Percentiles rank a stretch among this genome's conserved stretches.
These are phyloP conservation scores for Heterodera schachtii DNA, from an alignment of 1,140 invertebrate species.

Conservation along the genomic window DNA sequence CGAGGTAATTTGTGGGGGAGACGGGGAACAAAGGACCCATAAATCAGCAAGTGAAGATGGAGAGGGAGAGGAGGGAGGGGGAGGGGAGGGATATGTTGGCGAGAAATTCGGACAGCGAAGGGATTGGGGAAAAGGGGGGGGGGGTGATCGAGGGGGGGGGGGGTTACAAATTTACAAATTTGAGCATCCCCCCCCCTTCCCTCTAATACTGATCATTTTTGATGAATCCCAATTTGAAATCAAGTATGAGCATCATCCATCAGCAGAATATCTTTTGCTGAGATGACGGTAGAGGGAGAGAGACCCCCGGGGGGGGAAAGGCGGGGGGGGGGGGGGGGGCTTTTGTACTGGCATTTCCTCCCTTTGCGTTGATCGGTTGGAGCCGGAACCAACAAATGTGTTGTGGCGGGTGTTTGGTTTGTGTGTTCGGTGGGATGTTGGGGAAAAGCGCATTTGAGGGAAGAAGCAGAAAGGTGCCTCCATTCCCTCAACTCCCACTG, in stretches of 20 bases:
- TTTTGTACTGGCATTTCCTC: not conserved
- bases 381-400: not conserved
- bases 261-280: too few relatives aligned
- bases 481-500: not conserved
- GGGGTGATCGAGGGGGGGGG: too few relatives aligned
- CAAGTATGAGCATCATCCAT: too few relatives aligned
- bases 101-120: not conserved
- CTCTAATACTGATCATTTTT: too few relatives aligned
- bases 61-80: too few relatives aligned
- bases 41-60: not conserved
- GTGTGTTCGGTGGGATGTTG: slow-evolving; percentile 1
- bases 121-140: not conserved
- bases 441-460: slow-evolving; percentile 1
- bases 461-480: not conserved
- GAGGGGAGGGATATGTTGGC: not conserved
- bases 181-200: not conserved
- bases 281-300: too few relatives aligned
- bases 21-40: not conserved
- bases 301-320: not conserved
- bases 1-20: not conserved
- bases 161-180: not conserved
- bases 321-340: too few relatives aligned
- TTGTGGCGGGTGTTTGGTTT: not conserved
- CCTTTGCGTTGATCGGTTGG: not conserved
- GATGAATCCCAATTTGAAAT: too few relatives aligned